Evolutionary conservation across 2,113 vertebrate genomes (phyloP).

Genomic region (Sinocyclocheilus maitianheensis): DNA sequence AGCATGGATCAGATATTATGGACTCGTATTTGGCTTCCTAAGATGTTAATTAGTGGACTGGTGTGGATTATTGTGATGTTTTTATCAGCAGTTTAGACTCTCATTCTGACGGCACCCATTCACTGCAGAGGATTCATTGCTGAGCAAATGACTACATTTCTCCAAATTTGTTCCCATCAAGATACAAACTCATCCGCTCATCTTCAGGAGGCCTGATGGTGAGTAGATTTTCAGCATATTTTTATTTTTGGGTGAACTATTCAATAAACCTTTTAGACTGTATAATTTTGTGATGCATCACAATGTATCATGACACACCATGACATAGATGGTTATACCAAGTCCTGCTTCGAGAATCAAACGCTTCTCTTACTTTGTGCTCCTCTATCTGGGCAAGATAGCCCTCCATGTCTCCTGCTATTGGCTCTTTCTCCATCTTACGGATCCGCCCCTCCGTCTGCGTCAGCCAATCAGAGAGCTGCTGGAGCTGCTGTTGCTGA

Average conservation of each 20-base stretch:
- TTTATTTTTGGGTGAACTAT: neutral
- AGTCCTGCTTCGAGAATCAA: neutral
- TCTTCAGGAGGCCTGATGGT: too few relatives aligned
- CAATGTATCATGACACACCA: neutral
- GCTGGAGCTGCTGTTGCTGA: slow-evolving; percentile 92
- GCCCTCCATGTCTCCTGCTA: slow-evolving; percentile 76
- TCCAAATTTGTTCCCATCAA: too few relatives aligned
- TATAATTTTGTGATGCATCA: neutral
- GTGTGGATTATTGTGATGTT: too few relatives aligned
- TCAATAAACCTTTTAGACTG: neutral
- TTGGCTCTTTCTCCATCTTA: slow-evolving; percentile 82
- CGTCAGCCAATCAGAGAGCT: slow-evolving; percentile 91
- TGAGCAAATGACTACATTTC: too few relatives aligned
- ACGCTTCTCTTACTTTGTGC: slow-evolving; percentile 78
- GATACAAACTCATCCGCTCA: too few relatives aligned
- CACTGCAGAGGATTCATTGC: too few relatives aligned
- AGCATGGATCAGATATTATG: too few relatives aligned
- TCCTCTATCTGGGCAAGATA: slow-evolving; percentile 86
- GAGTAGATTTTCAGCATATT: too few relatives aligned
- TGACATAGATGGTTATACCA: neutral
- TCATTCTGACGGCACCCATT: too few relatives aligned
- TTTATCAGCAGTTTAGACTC: too few relatives aligned
- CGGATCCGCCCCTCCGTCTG: slow-evolving; percentile 89
- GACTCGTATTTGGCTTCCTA: too few relatives aligned
- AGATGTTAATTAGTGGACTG: too few relatives aligned